These are phyloP conservation scores for Sparus aurata DNA, from an alignment of 2,797 vertebrate genomes.

Conservation along the genomic window DNA sequence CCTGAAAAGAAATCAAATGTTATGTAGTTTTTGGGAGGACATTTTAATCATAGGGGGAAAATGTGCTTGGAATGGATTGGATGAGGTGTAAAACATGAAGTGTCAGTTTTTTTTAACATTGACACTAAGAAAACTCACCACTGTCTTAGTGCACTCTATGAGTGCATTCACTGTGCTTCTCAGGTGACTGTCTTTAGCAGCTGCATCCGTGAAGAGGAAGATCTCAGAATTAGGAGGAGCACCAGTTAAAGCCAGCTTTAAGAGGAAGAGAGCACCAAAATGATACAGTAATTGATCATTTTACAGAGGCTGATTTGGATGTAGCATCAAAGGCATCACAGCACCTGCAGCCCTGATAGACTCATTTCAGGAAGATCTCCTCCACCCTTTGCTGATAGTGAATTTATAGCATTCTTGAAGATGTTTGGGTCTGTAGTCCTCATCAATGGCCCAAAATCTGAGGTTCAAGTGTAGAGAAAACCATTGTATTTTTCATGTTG, in stretches of 20 bases:
- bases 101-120: not conserved
- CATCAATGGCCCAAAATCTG: constrained; percentile 62
- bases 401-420: constrained; percentile 38
- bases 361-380: constrained; percentile 39
- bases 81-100: too few species aligned
- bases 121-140: constrained; percentile 55
- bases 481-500: too few species aligned
- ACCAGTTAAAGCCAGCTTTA: constrained; percentile 70
- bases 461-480: not conserved
- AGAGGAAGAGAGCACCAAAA: not conserved
- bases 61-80: too few species aligned
- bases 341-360: constrained; percentile 67
- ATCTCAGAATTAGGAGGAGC: constrained; percentile 75
- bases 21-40: too few species aligned
- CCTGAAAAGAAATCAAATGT: constrained; percentile 48
- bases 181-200: constrained; percentile 69
- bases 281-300: not conserved
- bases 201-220: constrained; percentile 80
- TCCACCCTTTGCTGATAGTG: constrained; percentile 26
- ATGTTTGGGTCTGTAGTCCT: constrained; percentile 43
- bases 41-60: too few species aligned
- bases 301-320: not conserved
- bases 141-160: constrained; percentile 71
- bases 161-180: constrained; percentile 68
- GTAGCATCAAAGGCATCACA: not conserved